Base-by-base conservation (phyloP, 64 coral and sea anemone genomes). In the Hydrozoanthus tunicans region DNA sequence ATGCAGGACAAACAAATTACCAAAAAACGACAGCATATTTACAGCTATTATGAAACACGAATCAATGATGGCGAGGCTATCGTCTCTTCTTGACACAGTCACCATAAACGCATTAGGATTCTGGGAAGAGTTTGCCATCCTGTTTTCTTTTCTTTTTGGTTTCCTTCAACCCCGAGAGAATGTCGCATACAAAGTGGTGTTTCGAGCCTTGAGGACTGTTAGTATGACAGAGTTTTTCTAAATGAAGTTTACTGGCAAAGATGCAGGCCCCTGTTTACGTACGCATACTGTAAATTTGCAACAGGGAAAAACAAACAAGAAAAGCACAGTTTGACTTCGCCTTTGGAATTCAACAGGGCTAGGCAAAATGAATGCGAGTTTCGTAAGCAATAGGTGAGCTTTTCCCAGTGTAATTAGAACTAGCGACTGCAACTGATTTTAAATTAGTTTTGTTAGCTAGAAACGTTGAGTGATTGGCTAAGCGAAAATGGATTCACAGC, bases 1-100 rank as follows among this genome's bases (percentile, higher is more conserved):
- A 62, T 24, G 79, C 13, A 81, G n/a, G 5, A 81, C 24, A 58
- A 81, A 81, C 7, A 81, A 3, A 58, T 81, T 81, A 15, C 79
- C 79, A 58, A 81, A 24, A 7, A 81, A 62, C 32, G 79, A 81
- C 23, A 81, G 23, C 55, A 61, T 20, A 23, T 61, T 81, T 7
- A 81, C 79, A 81, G 61, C 6, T 12, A 53, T 60, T 59, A 81
- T 55, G 11, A 81, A 62, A 59, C 57, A 81, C 6, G 79, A 81
- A 81, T 81, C 79, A 4, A 81, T 58, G 4, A 25, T 62, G 15
- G 59, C 25, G 13, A 81, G 6, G 61, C 5, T 8, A 3, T 17
- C 26, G 58, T 12, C 26, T 60, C 79, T 62, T 81, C 79, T 59
- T 23, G 58, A 12, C n/a, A 81, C 58, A 81, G 58, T 43, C 32